Percentiles rank a stretch among this genome's conserved stretches.
phyloP scores from a whole-genome alignment of 2,888 invertebrate species.

The Drosophila gaucha region DNA sequence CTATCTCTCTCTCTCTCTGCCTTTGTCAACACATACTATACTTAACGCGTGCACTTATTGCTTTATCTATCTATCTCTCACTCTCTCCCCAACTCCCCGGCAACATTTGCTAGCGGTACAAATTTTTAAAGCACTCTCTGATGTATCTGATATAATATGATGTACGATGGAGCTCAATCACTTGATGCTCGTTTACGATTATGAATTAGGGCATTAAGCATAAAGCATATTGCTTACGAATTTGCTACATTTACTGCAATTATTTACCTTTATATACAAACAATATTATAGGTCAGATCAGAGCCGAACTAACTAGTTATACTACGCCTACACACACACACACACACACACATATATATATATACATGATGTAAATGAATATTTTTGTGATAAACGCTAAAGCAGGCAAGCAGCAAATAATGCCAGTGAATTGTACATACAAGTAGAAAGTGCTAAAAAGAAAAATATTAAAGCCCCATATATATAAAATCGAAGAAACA shows the following conservation, averaged over 20 bases:
- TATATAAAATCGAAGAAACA: not conserved
- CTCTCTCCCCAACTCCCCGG: not conserved
- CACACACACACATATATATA: slow-evolving; percentile 22
- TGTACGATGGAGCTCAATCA: slow-evolving; percentile 18
- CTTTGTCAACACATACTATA: slow-evolving; percentile 6
- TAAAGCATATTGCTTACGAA: slow-evolving; percentile 77
- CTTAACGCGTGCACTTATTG: slow-evolving; percentile 33
- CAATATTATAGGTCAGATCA: slow-evolving; percentile 33
- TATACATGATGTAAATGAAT: slow-evolving; percentile 60
- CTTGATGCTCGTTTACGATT: slow-evolving; percentile 19
- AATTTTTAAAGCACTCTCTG: slow-evolving; percentile 39
- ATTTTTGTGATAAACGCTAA: slow-evolving; percentile 74
- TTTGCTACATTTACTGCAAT: slow-evolving; percentile 79
- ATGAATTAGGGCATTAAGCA: slow-evolving; percentile 51
- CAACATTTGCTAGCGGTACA: slow-evolving; percentile 37
- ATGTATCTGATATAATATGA: slow-evolving; percentile 17
- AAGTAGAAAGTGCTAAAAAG: slow-evolving; percentile 2
- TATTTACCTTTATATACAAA: slow-evolving; percentile 67
- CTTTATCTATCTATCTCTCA: slow-evolving; percentile 10
- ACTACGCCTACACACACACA: slow-evolving; percentile 32
- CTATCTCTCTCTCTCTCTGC: slow-evolving; percentile 7
- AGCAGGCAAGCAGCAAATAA: slow-evolving; percentile 37
- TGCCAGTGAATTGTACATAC: slow-evolving; percentile 74
- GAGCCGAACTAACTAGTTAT: slow-evolving; percentile 47
- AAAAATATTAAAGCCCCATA: not conserved